Evolutionary conservation across 2,113 vertebrate species (phyloP).

Genomic region (Mola mola): DNA sequence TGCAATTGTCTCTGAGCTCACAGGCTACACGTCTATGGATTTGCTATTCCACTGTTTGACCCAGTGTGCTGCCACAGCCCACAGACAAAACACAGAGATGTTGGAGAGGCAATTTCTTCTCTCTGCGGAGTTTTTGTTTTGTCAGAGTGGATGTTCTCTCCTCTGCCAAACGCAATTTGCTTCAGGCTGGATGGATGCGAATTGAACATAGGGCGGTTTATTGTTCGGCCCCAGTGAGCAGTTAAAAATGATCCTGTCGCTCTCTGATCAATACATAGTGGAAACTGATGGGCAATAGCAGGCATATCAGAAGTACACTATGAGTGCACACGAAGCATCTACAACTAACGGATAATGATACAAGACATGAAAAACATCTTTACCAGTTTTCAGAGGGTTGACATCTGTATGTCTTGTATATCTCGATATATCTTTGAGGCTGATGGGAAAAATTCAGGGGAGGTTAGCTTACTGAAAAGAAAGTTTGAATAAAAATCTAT

Average conservation of each 20-base stretch:
- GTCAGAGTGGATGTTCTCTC: slow-evolving; percentile 7
- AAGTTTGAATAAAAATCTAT: too few species aligned
- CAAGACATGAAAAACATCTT: slow-evolving; percentile 13
- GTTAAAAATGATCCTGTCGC: slow-evolving; percentile 34
- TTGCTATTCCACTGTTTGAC: slow-evolving; percentile 68
- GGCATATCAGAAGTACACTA: slow-evolving; percentile 13
- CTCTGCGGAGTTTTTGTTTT: slow-evolving; percentile 36
- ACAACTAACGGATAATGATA: slow-evolving; percentile 18
- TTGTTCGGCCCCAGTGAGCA: slow-evolving; percentile 35
- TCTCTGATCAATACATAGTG: slow-evolving; percentile 34
- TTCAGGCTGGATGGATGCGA: slow-evolving; percentile 20
- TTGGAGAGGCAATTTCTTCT: slow-evolving; percentile 44
- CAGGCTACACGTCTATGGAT: slow-evolving; percentile 71
- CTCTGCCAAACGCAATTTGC: slow-evolving; percentile 28
- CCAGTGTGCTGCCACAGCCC: slow-evolving; percentile 45
- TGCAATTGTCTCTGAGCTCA: slow-evolving; percentile 79
- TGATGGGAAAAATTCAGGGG: too few species aligned
- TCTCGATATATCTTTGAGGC: too few species aligned
- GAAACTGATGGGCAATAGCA: slow-evolving; percentile 30
- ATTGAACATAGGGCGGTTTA: slow-evolving; percentile 27
- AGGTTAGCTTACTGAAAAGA: too few species aligned
- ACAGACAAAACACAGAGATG: slow-evolving; percentile 45
- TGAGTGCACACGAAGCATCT: slow-evolving; percentile 18
- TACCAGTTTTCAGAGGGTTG: too few species aligned
- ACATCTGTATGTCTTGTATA: slow-evolving; percentile 10